Conservation (phyloP, 2,113 vertebrate genomes). For the Copsychus sechellarum region DNA sequence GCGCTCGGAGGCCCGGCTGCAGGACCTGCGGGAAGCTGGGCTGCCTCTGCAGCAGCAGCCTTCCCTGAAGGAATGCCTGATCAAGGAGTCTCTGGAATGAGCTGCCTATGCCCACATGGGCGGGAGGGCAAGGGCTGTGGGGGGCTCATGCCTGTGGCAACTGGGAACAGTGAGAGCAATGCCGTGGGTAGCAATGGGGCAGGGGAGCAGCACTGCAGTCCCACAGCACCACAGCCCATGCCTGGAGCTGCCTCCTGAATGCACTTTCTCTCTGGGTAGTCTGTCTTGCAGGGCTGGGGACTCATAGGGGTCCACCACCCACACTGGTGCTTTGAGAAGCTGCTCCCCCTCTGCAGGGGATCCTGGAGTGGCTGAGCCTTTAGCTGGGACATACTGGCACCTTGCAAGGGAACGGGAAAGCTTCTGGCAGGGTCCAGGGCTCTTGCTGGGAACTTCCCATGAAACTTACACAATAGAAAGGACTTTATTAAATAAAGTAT, state of each 20-base stretch:
- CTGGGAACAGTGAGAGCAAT: not conserved
- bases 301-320: not conserved
- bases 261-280: slow-evolving; percentile 6
- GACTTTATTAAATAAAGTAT: slow-evolving; percentile 46
- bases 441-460: not conserved
- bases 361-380: not conserved
- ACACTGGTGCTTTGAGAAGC: not conserved
- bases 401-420: not conserved
- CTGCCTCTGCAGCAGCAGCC: slow-evolving; percentile 75
- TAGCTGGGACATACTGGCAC: not conserved
- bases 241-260: not conserved
- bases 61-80: slow-evolving; percentile 85
- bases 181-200: not conserved
- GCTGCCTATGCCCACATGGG: rapidly evolving
- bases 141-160: rapidly evolving
- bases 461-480: not conserved
- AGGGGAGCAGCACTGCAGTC: rapidly evolving
- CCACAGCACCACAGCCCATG: rapidly evolving
- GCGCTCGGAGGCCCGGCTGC: slow-evolving; percentile 83
- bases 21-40: slow-evolving; percentile 78
- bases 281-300: rapidly evolving
- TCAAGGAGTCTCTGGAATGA: slow-evolving; percentile 83
- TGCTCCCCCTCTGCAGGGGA: rapidly evolving
- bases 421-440: not conserved
- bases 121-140: not conserved